A percentile compares a stretch with the other conserved stretches of the same genome.
These are phyloP conservation scores for Chaetogeoica ovagalla DNA, from an alignment of 2,888 invertebrate genomes.

Conservation along the genomic window DNA sequence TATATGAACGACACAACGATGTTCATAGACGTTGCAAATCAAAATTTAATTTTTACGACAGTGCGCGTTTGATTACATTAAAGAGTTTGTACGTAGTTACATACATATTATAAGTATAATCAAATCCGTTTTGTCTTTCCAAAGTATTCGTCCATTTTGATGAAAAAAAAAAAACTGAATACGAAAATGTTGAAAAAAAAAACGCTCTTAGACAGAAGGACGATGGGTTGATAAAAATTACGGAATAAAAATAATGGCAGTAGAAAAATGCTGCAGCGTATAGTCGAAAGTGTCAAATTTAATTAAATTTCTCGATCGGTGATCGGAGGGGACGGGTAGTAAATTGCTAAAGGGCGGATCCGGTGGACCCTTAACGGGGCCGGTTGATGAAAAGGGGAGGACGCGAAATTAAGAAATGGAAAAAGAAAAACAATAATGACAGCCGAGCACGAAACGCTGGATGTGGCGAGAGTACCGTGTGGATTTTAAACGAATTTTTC, in stretches of 20 bases:
- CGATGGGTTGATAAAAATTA: background rate
- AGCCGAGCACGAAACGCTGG: background rate
- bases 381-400: background rate
- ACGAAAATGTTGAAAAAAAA: too few species aligned
- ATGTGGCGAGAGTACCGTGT: background rate
- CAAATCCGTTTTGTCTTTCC: background rate
- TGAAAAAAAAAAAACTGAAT: too few species aligned
- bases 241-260: background rate
- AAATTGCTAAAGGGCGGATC: conserved; percentile 29
- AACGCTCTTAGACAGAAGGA: too few species aligned
- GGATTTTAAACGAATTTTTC: conserved; percentile 5
- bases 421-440: conserved; percentile 40
- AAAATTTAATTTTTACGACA: too few species aligned
- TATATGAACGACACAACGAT: background rate
- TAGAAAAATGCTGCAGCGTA: background rate
- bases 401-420: conserved; percentile 33
- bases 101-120: background rate
- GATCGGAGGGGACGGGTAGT: conserved; percentile 42
- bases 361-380: background rate
- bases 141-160: background rate
- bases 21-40: too few species aligned
- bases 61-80: too few species aligned
- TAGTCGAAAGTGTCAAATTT: conserved; percentile 41
- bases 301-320: conserved; percentile 45
- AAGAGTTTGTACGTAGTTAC: background rate